phyloP scores from a whole-genome alignment of 2,113 vertebrate genomes.

The Labeo rohita region DNA sequence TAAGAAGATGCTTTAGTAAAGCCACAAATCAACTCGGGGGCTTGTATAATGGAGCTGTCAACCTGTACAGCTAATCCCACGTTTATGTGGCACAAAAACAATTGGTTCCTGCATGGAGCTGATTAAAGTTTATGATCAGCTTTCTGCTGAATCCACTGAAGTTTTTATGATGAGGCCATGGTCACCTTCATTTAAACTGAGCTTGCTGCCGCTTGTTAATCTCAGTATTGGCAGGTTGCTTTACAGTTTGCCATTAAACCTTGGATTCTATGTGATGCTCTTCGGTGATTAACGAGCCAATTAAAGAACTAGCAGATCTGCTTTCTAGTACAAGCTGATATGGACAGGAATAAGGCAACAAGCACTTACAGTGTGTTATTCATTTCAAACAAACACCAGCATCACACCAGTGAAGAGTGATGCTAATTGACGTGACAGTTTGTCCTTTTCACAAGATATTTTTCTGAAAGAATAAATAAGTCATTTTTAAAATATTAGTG shows the following conservation, averaged over 20 bases:
- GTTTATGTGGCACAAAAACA: constrained; percentile 10
- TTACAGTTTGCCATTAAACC: neutral
- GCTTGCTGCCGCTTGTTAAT: constrained; percentile 1
- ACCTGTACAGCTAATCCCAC: neutral
- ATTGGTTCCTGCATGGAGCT: neutral
- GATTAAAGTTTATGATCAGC: constrained; percentile 9
- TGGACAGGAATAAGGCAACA: neutral
- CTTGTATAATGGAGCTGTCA: constrained; percentile 15
- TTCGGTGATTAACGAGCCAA: constrained; percentile 8
- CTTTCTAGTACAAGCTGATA: neutral
- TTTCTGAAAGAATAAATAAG: too few species aligned
- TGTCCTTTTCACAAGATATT: neutral
- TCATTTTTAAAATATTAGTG: too few species aligned
- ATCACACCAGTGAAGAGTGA: neutral
- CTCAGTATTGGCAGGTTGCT: constrained; percentile 32
- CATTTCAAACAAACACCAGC: neutral
- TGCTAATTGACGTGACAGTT: neutral
- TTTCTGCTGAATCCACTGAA: constrained; percentile 18
- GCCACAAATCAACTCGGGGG: neutral
- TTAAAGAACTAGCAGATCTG: constrained; percentile 11
- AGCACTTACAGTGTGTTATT: neutral
- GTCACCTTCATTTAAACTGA: constrained; percentile 14
- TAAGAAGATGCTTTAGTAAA: neutral
- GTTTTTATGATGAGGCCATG: constrained; percentile 2
- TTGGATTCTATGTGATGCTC: neutral